Evolutionary conservation across 2,113 vertebrate species (phyloP).

Genomic region (Cettia cetti): DNA sequence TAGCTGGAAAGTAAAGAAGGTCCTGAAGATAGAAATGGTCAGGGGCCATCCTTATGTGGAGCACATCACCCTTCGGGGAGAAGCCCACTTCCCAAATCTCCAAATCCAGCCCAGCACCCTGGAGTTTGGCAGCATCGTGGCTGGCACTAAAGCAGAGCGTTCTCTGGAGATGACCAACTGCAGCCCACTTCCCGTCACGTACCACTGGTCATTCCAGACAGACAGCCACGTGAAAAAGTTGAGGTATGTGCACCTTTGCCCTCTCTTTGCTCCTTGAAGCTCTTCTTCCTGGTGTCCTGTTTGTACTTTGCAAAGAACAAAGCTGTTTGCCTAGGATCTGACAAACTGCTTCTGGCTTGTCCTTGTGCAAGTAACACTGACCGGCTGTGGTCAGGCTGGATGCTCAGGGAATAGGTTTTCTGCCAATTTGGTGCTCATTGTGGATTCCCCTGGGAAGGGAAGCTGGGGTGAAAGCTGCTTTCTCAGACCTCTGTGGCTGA

Average conservation of each 20-base stretch:
- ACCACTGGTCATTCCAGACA: conserved; percentile 78
- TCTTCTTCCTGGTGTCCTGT: not conserved
- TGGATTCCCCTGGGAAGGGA: not conserved
- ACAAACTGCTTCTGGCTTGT: not conserved
- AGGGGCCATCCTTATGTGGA: conserved; percentile 78
- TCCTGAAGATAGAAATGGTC: conserved; percentile 71
- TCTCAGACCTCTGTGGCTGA: not conserved
- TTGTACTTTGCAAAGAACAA: not conserved
- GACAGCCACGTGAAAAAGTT: not conserved
- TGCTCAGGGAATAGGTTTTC: not conserved
- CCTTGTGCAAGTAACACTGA: not conserved
- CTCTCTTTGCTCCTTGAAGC: not conserved
- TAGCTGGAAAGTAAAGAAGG: conserved; percentile 68
- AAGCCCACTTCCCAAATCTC: conserved; percentile 84
- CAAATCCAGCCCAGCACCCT: conserved; percentile 71
- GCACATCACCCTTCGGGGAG: conserved; percentile 67
- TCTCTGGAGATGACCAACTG: conserved; percentile 79
- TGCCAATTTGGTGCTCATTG: not conserved
- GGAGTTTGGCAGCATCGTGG: conserved; percentile 86
- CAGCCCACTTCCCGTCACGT: conserved; percentile 77
- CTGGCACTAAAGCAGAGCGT: conserved; percentile 68
- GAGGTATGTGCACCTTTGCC: conserved; percentile 65
- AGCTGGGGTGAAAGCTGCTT: not conserved
- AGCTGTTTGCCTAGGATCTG: not conserved
- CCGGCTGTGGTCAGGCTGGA: not conserved